Conservation (phyloP, 2,113 vertebrate genomes). For the human (Homo sapiens) region DNA sequence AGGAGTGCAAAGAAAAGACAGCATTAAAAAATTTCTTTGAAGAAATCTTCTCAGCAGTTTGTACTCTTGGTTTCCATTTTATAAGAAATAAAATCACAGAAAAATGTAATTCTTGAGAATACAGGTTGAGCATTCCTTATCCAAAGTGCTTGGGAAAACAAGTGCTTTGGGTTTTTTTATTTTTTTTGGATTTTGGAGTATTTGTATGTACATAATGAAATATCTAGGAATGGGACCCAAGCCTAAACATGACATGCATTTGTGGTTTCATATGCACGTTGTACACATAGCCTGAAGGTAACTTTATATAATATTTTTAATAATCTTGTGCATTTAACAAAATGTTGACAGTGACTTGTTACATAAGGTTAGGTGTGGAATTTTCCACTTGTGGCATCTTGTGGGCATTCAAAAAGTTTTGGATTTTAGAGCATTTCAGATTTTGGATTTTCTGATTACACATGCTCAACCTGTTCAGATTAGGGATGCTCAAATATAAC, state of each 20-base stretch:
- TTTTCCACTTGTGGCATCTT: not conserved
- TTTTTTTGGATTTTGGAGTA: not conserved
- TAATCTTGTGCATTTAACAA: not conserved
- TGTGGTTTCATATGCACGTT: not conserved
- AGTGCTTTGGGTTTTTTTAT: not conserved
- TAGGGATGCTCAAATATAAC: not conserved
- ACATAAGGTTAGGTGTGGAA: not conserved
- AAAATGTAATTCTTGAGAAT: not conserved
- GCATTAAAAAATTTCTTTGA: not conserved
- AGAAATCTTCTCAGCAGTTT: not conserved
- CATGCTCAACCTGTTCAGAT: not conserved
- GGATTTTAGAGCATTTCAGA: not conserved
- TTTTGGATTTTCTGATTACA: not conserved
- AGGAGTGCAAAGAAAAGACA: not conserved
- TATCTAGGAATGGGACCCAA: not conserved
- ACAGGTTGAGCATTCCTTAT: not conserved
- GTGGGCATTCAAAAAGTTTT: not conserved
- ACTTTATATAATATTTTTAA: not conserved
- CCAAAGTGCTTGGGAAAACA: not conserved
- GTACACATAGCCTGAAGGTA: not conserved
- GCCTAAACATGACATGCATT: not conserved
- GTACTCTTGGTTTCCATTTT: not conserved
- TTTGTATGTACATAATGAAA: not conserved
- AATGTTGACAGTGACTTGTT: not conserved
- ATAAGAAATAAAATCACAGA: not conserved